phyloP scores from a whole-genome alignment of 1,140 invertebrate genomes.

The Steinernema feltiae region DNA sequence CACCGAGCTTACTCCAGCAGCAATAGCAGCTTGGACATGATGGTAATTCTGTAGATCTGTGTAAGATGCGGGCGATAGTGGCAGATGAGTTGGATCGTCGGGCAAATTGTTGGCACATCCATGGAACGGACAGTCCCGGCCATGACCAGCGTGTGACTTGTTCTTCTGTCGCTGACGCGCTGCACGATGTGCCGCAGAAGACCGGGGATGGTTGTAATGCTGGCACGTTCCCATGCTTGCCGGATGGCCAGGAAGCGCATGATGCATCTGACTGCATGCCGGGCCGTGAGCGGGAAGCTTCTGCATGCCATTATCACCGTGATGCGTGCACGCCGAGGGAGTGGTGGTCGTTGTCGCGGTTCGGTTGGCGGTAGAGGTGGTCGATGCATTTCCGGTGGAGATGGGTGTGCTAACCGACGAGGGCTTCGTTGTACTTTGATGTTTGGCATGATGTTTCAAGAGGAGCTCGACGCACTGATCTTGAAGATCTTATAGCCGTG shows the following conservation, averaged over 20 bases:
- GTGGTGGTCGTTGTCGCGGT: background rate
- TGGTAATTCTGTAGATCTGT: background rate
- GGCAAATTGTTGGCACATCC: background rate
- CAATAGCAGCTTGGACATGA: background rate
- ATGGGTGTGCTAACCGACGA: no score
- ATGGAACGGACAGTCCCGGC: background rate
- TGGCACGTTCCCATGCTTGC: background rate
- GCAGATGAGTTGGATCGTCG: background rate
- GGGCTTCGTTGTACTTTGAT: background rate
- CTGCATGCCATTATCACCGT: background rate
- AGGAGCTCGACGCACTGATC: slow-evolving; percentile 86
- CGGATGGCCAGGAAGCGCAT: background rate
- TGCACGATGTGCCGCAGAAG: background rate
- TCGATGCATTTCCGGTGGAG: background rate
- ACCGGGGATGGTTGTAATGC: background rate
- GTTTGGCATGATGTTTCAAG: slow-evolving; percentile 59
- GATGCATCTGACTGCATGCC: background rate
- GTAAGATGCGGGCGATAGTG: background rate
- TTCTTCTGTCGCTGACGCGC: background rate
- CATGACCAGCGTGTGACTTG: background rate
- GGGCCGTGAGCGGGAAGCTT: background rate
- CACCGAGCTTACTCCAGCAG: background rate
- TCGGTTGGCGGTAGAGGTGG: background rate
- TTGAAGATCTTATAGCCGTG: no score
- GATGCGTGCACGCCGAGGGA: background rate